Conservation (phyloP, 2,797 vertebrate genomes). For the Knipowitschia caucasica region DNA sequence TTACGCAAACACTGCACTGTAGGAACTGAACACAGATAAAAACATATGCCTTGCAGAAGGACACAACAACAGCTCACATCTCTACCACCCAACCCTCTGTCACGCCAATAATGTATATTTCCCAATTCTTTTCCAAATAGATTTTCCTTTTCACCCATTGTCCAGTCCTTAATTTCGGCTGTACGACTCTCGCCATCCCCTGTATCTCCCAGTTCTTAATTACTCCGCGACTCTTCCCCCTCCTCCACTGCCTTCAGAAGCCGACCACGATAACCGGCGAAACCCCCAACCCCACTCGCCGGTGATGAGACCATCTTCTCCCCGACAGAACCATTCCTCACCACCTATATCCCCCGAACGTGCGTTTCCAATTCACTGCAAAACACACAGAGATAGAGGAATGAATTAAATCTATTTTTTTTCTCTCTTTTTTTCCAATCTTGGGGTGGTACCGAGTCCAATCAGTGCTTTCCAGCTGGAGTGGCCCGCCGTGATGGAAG, state of each 20-base stretch:
- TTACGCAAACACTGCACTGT: too few relatives aligned
- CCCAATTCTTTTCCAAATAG: not conserved
- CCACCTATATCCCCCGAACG: not conserved
- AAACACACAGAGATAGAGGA: constrained; percentile 38
- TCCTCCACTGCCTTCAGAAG: not conserved
- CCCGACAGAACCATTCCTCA: constrained; percentile 29
- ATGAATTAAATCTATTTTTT: constrained; percentile 3
- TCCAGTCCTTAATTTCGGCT: not conserved
- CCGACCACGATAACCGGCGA: not conserved
- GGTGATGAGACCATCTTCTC: constrained; percentile 2
- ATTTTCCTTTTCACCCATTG: not conserved
- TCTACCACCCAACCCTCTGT: not conserved
- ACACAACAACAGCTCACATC: not conserved
- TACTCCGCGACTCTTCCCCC: not conserved
- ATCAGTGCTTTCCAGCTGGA: constrained; percentile 68
- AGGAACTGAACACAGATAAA: too few relatives aligned
- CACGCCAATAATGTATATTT: not conserved
- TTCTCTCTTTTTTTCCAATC: constrained; percentile 31
- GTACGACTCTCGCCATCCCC: not conserved
- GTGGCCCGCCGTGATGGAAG: constrained; percentile 63
- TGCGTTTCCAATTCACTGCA: constrained; percentile 60
- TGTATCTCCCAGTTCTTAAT: constrained; percentile 3
- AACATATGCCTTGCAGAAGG: not conserved
- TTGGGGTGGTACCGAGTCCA: constrained; percentile 56
- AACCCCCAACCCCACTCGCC: not conserved